Base-by-base conservation (phyloP, 1,140 invertebrate species). In the Uloborus diversus region DNA sequence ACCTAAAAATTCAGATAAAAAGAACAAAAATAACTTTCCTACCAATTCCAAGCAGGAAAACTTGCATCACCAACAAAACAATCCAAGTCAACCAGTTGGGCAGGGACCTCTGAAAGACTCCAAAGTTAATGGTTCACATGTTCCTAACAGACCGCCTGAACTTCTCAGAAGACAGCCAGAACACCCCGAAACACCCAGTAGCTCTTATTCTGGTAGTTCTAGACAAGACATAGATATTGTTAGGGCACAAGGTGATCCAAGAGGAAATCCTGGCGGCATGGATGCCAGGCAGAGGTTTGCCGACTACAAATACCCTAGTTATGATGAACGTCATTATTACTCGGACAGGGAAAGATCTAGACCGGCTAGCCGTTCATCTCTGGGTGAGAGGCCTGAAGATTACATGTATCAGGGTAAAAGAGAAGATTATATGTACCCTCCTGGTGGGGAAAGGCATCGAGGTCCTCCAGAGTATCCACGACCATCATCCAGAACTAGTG, bases 331-430 rank as follows among this genome's bases (percentile, higher is more conserved):
- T 47, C 53, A 83, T 28, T 83, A 81, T 64, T 82, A 83, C 47
- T 53, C 79, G n/a, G 81, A 84, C 23, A 80, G 81, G 49, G 75
- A 82, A 32, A 84, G 82, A 51, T 85, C 85, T 7, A 81, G 85
- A 32, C 85, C 85, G 3, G 84, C 86, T 9, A 85, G 85, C 80
- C 80, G 85, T 68, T 65, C 82, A 49, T 84, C 84, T 28, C 71
- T 83, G 35, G 83, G 84, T 70, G 53, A 66, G 4, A 49, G 30
- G n/a, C 27, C n/a, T n/a, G 71, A 75, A 53, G 73, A 78, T 27
- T 75, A 75, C 35, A 51, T 42, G 13, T 75, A 64, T 35, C 71
- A n/a, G 27, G 37, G 57, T 14, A 73, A 49, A 47, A 13, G 53
- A 20, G 69, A 59, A n/a, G 69, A 73, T 42, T 75, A 75, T 17